These are phyloP conservation scores for Desmophyllum pertusum DNA, from an alignment of 92 coral and sea anemone genomes.

Conservation along the genomic window DNA sequence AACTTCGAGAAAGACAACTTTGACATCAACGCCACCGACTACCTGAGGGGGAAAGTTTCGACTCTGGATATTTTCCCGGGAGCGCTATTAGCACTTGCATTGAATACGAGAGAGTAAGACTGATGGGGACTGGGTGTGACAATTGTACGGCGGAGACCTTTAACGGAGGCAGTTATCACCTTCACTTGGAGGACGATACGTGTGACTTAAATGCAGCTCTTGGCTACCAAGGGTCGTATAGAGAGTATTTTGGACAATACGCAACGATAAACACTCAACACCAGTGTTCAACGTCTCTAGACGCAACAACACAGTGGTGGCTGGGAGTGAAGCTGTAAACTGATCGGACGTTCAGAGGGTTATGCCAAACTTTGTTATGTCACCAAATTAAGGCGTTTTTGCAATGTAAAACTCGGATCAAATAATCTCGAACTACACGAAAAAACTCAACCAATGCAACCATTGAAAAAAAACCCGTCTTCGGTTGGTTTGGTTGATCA, in stretches of 20 bases:
- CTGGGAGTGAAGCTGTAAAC: conserved; percentile 6
- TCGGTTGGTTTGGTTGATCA: too few species aligned
- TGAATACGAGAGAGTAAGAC: conserved; percentile 10
- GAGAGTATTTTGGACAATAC: conserved; percentile 43
- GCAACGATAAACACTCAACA: conserved; percentile 6
- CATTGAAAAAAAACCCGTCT: too few species aligned
- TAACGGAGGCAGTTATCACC: background rate
- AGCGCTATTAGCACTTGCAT: background rate
- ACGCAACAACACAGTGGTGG: conserved; percentile 57
- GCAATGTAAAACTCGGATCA: too few species aligned
- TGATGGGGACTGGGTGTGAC: conserved; percentile 13
- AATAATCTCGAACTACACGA: too few species aligned
- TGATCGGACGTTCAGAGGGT: too few species aligned
- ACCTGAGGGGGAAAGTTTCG: conserved; percentile 8
- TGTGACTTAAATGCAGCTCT: background rate
- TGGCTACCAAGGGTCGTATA: too few species aligned
- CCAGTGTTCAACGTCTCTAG: background rate
- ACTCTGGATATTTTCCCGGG: conserved; percentile 7
- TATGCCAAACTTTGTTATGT: too few species aligned
- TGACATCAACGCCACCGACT: conserved; percentile 4
- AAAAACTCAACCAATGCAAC: too few species aligned
- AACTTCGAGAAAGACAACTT: conserved; percentile 21
- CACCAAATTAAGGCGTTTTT: too few species aligned
- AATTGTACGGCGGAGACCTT: conserved; percentile 12
- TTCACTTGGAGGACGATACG: background rate